phyloP scores from a whole-genome alignment of 2,888 invertebrate genomes.

The Blera fallax region DNA sequence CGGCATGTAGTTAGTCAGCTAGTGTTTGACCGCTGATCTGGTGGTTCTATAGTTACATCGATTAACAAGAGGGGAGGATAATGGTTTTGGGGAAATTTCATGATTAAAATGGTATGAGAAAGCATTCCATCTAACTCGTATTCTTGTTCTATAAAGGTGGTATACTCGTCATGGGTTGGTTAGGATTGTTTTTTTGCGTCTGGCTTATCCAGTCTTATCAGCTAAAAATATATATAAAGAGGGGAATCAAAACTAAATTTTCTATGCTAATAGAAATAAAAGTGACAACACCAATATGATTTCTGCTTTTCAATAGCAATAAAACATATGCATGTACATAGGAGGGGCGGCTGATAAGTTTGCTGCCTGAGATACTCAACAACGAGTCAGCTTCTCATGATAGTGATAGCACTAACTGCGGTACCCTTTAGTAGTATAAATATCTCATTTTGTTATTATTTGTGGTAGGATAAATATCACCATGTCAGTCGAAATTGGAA shows the following conservation, averaged over 20 bases:
- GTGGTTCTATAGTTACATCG: constrained; percentile 24
- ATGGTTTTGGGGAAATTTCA: constrained; percentile 21
- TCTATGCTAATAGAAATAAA: constrained; percentile 12
- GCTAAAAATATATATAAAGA: background rate
- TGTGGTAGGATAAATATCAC: no score
- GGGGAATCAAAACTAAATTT: constrained; percentile 30
- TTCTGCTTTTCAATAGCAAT: background rate
- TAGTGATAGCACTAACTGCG: no score
- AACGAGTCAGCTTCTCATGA: no score
- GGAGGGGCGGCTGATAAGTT: no score
- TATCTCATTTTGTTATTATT: no score
- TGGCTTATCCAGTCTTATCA: background rate
- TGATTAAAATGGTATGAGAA: constrained; percentile 9
- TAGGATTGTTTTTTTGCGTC: background rate
- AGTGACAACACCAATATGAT: constrained; percentile 15
- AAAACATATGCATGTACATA: no score
- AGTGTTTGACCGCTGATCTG: background rate
- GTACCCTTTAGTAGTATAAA: no score
- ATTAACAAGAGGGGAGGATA: constrained; percentile 11
- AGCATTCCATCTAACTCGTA: background rate
- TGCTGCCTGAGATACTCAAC: no score
- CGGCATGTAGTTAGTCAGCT: background rate
- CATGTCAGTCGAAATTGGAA: no score
- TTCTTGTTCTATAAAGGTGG: constrained; percentile 20
- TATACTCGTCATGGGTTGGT: constrained; percentile 1